Conservation (phyloP, 2,113 vertebrate genomes). For the Mastomys natalensis region DNA sequence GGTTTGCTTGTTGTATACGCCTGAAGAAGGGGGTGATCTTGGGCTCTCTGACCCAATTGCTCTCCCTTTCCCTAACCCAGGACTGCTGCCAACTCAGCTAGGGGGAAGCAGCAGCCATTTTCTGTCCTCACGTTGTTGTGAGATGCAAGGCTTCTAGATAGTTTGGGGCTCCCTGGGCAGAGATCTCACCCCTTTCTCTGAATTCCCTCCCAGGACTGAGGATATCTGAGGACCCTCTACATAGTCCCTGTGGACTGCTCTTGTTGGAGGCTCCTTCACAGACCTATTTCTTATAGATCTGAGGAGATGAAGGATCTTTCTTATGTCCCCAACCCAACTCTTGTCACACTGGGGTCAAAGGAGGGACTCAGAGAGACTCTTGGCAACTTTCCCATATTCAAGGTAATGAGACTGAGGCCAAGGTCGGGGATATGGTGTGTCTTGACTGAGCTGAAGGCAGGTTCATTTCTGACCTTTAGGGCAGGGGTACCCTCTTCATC, state of each 20-base stretch:
- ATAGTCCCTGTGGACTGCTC: not conserved
- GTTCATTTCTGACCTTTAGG: not conserved
- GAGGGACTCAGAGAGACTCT: not conserved
- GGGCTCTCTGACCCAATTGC: not conserved
- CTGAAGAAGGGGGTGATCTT: not conserved
- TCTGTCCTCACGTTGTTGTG: not conserved
- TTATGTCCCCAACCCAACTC: not conserved
- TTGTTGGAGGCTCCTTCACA: not conserved
- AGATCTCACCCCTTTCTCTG: not conserved
- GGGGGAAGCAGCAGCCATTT: not conserved
- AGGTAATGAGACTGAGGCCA: not conserved
- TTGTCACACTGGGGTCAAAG: not conserved
- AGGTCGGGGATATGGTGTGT: not conserved
- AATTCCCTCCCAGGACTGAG: not conserved
- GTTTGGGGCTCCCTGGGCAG: not conserved
- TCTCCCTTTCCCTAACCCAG: not conserved
- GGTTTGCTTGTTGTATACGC: not conserved
- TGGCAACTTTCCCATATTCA: not conserved
- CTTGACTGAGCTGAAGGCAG: not conserved
- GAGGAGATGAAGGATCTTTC: not conserved
- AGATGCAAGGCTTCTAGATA: not conserved
- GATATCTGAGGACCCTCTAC: not conserved
- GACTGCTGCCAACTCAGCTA: not conserved
- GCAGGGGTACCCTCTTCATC: not conserved
- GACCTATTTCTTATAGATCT: not conserved